Evolutionary conservation across 2,113 vertebrate species (phyloP).

Genomic region (Spheniscus mendiculus): DNA sequence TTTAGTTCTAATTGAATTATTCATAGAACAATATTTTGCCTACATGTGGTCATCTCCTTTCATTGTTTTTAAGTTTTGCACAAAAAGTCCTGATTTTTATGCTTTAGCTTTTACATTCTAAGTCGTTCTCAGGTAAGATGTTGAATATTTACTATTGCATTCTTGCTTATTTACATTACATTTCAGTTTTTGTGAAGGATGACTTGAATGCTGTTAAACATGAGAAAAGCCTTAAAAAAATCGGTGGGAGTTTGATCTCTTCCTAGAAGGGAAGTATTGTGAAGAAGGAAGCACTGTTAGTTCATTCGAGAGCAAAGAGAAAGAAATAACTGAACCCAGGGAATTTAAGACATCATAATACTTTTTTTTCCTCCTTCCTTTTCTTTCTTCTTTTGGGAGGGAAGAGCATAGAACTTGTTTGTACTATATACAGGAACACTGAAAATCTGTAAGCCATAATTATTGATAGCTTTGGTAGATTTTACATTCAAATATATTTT

Average conservation of each 20-base stretch:
- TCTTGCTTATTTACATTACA: background rate
- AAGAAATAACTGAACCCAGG: background rate
- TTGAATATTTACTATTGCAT: background rate
- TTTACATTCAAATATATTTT: background rate
- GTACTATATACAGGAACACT: background rate
- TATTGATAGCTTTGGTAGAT: background rate
- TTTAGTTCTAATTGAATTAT: background rate
- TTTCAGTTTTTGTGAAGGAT: background rate
- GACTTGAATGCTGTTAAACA: background rate
- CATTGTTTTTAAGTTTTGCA: background rate
- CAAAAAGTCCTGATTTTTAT: background rate
- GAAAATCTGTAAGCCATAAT: background rate
- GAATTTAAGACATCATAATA: background rate
- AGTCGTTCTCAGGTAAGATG: background rate
- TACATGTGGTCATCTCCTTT: background rate
- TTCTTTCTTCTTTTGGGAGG: background rate
- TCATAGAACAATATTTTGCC: background rate
- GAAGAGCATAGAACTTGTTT: background rate
- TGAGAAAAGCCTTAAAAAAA: background rate
- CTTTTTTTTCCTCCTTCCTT: accelerated
- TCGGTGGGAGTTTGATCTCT: background rate
- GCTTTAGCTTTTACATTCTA: background rate
- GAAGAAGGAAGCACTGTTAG: background rate
- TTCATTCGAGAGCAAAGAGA: background rate
- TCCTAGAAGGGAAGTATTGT: background rate